Evolutionary conservation across 2,888 invertebrate species (phyloP).

Genomic region (Callimorpha dominula): DNA sequence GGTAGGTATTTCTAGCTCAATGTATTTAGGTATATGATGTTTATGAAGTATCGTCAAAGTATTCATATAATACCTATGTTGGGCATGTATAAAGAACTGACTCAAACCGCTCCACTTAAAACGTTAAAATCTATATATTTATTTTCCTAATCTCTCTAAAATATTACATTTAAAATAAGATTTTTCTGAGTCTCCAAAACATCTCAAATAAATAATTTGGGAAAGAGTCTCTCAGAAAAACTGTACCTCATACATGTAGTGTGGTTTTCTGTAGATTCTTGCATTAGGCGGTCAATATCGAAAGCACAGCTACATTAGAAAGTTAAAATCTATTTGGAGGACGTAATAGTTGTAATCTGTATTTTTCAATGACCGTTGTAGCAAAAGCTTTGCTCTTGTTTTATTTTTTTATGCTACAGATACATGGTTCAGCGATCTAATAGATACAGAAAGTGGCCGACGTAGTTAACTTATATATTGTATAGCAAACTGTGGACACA

Average conservation of each 20-base stretch:
- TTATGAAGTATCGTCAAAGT: neutral
- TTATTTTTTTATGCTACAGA: conserved; percentile 34
- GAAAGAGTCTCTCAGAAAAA: neutral
- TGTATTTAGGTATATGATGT: neutral
- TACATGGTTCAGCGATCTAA: conserved; percentile 59
- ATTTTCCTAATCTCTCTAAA: too few species aligned
- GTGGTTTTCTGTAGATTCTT: conserved; percentile 48
- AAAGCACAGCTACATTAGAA: conserved; percentile 57
- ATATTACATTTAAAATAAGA: too few species aligned
- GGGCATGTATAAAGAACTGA: too few species aligned
- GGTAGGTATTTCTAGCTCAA: neutral
- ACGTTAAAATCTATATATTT: too few species aligned
- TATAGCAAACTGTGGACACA: conserved; percentile 72
- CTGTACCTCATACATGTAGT: neutral
- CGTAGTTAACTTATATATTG: conserved; percentile 52
- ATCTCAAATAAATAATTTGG: too few species aligned
- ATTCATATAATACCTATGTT: neutral
- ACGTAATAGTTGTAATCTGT: conserved; percentile 51
- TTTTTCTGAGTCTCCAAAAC: too few species aligned
- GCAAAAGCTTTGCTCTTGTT: conserved; percentile 47
- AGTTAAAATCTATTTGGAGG: conserved; percentile 60
- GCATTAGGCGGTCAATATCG: conserved; percentile 57
- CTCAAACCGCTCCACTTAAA: too few species aligned
- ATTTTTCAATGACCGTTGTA: conserved; percentile 53
- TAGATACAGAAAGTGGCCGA: conserved; percentile 65